Percentiles rank a stretch among this genome's conserved stretches.
Evolutionary conservation across 2,797 vertebrate species (phyloP).

Genomic region (Podarcis lilfordi): DNA sequence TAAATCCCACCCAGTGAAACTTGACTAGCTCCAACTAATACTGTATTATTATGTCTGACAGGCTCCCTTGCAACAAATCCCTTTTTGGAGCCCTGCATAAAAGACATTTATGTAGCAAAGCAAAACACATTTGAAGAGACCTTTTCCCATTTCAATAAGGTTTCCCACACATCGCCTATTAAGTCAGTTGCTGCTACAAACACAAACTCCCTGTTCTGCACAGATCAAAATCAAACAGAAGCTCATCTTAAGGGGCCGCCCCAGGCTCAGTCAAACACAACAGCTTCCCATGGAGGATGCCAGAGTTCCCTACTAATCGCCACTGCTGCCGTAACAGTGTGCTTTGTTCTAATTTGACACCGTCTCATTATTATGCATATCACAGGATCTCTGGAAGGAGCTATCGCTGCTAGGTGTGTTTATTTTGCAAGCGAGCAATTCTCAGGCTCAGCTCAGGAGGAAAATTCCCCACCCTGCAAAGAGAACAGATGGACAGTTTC

Average conservation of each 20-base stretch:
- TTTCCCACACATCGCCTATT: slow-evolving; percentile 44
- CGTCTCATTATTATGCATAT: slow-evolving; percentile 36
- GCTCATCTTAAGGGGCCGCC: slow-evolving; percentile 48
- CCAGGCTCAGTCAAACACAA: slow-evolving; percentile 41
- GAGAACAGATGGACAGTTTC: background rate
- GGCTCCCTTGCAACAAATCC: slow-evolving; percentile 52
- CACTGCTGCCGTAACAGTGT: slow-evolving; percentile 31
- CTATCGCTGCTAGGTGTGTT: slow-evolving; percentile 37
- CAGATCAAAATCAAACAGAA: slow-evolving; percentile 66
- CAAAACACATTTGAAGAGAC: slow-evolving; percentile 60
- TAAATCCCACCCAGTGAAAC: slow-evolving; percentile 59
- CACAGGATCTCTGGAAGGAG: slow-evolving; percentile 25
- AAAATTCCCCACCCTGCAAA: background rate
- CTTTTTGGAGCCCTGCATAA: slow-evolving; percentile 57
- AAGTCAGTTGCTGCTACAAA: slow-evolving; percentile 54
- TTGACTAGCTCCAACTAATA: slow-evolving; percentile 54
- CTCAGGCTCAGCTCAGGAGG: slow-evolving; percentile 5
- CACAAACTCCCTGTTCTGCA: slow-evolving; percentile 49
- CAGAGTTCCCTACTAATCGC: slow-evolving; percentile 17
- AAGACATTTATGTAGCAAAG: slow-evolving; percentile 56
- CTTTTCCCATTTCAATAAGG: slow-evolving; percentile 61
- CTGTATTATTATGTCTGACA: slow-evolving; percentile 62
- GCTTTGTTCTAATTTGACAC: slow-evolving; percentile 50
- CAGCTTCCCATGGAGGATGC: slow-evolving; percentile 38
- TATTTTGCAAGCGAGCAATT: slow-evolving; percentile 33